Evolutionary conservation across 2,888 invertebrate species (phyloP).

Genomic region (Acleris holmiana): DNA sequence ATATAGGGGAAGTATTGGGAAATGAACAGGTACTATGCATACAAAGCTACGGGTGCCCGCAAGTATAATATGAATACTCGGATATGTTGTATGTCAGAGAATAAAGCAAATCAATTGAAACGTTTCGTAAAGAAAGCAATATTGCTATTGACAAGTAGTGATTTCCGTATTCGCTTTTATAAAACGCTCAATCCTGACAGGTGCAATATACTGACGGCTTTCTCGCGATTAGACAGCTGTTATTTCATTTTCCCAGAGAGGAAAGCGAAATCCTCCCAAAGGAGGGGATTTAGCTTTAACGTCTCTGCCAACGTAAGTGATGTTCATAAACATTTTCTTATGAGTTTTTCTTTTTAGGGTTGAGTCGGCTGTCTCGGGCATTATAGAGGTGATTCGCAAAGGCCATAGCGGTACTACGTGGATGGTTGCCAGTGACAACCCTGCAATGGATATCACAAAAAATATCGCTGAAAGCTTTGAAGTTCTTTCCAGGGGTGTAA

Average conservation of each 20-base stretch:
- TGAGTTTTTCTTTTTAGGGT: conserved; percentile 60
- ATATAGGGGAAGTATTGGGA: too few relatives aligned
- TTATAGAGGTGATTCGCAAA: conserved; percentile 65
- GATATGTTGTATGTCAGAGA: too few relatives aligned
- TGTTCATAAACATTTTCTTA: conserved; percentile 34
- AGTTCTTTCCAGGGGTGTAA: conserved; percentile 46
- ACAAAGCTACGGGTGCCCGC: too few relatives aligned
- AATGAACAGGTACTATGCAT: too few relatives aligned
- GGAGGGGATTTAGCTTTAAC: conserved; percentile 23
- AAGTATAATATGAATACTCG: too few relatives aligned
- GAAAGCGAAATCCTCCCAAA: conserved; percentile 13
- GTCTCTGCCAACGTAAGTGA: conserved; percentile 18
- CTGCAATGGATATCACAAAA: conserved; percentile 61
- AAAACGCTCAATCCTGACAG: conserved; percentile 16
- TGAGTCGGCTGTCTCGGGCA: conserved; percentile 69
- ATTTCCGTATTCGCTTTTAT: conserved; percentile 13
- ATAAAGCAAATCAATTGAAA: neutral
- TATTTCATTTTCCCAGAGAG: conserved; percentile 24
- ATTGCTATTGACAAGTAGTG: conserved; percentile 6
- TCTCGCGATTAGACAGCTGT: conserved; percentile 31
- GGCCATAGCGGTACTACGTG: conserved; percentile 69
- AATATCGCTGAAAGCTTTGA: conserved; percentile 57
- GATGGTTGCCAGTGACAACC: conserved; percentile 68
- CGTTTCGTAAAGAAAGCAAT: conserved; percentile 1
- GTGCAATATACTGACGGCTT: conserved; percentile 22